A percentile compares a stretch with the other conserved stretches of the same genome.
Conservation (phyloP, 1,140 invertebrate species). For the Wasmannia auropunctata region DNA sequence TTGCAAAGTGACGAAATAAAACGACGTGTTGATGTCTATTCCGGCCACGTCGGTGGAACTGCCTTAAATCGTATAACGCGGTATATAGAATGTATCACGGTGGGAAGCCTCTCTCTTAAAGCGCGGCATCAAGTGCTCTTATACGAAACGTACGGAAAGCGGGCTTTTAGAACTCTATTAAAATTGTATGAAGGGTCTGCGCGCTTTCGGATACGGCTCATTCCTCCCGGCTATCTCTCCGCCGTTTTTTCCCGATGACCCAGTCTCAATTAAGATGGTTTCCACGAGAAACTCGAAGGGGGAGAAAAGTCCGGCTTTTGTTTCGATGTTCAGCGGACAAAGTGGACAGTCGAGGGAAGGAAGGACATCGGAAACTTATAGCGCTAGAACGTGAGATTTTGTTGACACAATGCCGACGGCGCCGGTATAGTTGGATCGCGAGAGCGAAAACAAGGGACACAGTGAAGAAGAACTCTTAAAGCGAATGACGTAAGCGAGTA, state of each 20-base stretch:
- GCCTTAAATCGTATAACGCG: conserved; percentile 13
- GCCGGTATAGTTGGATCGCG: neutral
- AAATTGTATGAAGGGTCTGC: conserved; percentile 24
- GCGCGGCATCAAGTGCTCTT: neutral
- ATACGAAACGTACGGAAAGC: neutral
- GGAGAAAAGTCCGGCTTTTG: neutral
- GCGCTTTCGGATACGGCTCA: neutral
- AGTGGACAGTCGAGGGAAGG: neutral
- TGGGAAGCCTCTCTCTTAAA: neutral
- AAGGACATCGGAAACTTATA: neutral
- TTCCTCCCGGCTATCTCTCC: neutral
- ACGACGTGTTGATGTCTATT: neutral
- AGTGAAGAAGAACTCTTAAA: neutral
- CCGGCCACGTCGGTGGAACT: neutral
- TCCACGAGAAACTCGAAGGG: neutral
- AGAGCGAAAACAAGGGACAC: neutral
- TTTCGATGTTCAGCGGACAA: neutral
- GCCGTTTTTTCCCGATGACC: neutral
- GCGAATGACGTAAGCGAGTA: conserved; percentile 14
- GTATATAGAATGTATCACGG: neutral
- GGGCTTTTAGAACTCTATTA: conserved; percentile 15
- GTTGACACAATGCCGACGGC: neutral
- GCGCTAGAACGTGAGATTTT: neutral
- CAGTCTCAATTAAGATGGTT: neutral
- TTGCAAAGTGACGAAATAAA: neutral